Evolutionary conservation across 1,140 invertebrate genomes (phyloP).

Genomic region (Eumaeus atala): DNA sequence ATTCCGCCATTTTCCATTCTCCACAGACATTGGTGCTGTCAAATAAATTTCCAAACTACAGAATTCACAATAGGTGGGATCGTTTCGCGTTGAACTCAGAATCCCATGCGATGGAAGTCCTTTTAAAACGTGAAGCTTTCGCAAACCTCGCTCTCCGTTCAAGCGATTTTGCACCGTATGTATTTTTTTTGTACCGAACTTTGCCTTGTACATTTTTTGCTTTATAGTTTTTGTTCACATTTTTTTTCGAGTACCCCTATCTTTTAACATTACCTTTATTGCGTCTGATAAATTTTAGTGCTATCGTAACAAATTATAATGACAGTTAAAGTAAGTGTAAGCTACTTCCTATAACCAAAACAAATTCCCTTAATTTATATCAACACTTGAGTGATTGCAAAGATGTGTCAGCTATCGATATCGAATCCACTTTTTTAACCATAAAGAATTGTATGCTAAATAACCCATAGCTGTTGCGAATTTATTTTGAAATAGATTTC

Average conservation of each 20-base stretch:
- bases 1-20: conserved; percentile 73
- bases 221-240: conserved; percentile 38
- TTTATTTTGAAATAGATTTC: too few relatives aligned
- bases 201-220: conserved; percentile 59
- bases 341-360: conserved; percentile 43
- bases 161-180: conserved; percentile 48
- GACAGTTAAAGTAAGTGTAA: conserved; percentile 46
- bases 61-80: conserved; percentile 70
- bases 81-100: conserved; percentile 43
- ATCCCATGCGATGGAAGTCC: conserved; percentile 43
- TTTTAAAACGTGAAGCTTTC: conserved; percentile 35
- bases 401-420: too few relatives aligned
- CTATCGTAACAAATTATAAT: conserved; percentile 63
- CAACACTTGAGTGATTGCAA: too few relatives aligned
- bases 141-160: conserved; percentile 23
- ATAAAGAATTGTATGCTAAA: too few relatives aligned
- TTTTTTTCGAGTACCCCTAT: conserved; percentile 56
- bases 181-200: conserved; percentile 58
- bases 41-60: conserved; percentile 70
- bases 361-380: conserved; percentile 32
- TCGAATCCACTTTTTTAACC: too few relatives aligned
- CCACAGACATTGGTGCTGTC: conserved; percentile 67
- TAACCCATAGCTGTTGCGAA: too few relatives aligned
- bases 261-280: conserved; percentile 64
- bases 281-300: conserved; percentile 48